Base-by-base conservation (phyloP, 2,113 vertebrate species). In the Ramphastos sulfuratus region DNA sequence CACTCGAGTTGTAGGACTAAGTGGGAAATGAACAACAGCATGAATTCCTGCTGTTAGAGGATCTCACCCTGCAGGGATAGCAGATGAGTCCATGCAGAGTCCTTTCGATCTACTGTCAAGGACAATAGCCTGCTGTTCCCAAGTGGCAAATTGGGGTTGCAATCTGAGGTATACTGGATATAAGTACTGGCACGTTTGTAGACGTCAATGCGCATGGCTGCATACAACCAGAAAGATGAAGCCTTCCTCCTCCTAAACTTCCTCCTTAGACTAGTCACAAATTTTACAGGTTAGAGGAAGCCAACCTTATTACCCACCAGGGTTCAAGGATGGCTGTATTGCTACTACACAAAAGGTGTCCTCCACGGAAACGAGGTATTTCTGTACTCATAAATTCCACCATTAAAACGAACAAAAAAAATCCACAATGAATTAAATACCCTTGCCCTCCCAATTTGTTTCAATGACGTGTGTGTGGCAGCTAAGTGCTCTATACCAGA, bases 101-200 rank as follows among this genome's bases (percentile, higher is more conserved):
- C 28, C 12, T 58, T 65, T 1, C 12, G 39, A 27, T 35, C 37
- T 80, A 20, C 15, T 58, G 33, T 46, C 15, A 42, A n/a, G 27
- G 31, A 24, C 18, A 71, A 5, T 0, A 24, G 55, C 18, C 7
- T 55, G 10, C 31, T 48, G 42, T 4, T 39, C 46, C 61, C 35
- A 27, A 64, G 33, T 25, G 82, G 23, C 37, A 30, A 30, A 5
- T 19, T 13, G 30, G 24, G 18, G 33, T 33, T 66, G 60, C 42
- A 18, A 12, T 14, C 18, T 39, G 54, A 56, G 31, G 37, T 39
- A 10, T 23, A 2, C 31, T 4, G 11, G 10, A 10, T 27, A 6
- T 9, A 17, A 42, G 25, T 30, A 30, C 1, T 7, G 24, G 37
- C 23, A 54, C 0, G 0, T 7, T 15, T 67, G 48, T 25, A 42